Percentiles rank a stretch among this genome's conserved stretches.
Evolutionary conservation across 2,797 vertebrate species (phyloP).

Genomic region (Alca torda): DNA sequence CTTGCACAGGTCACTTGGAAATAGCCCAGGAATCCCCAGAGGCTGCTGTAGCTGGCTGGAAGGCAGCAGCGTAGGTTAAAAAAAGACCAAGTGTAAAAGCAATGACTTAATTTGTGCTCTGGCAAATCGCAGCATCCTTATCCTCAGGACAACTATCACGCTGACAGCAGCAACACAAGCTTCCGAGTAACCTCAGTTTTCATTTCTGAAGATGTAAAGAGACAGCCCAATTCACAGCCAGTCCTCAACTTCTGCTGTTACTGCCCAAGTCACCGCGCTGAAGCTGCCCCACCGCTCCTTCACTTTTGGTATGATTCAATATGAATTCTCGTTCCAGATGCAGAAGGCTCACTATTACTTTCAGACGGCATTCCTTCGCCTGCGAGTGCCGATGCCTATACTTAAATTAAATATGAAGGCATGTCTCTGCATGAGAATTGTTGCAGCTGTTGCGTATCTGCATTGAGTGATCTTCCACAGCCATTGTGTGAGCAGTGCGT

Average conservation of each 20-base stretch:
- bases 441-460: slow-evolving; percentile 61
- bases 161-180: not conserved
- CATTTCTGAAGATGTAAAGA: not conserved
- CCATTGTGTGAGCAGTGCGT: not conserved
- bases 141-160: not conserved
- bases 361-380: not conserved
- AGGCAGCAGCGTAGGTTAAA: not conserved
- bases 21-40: not conserved
- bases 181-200: not conserved
- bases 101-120: not conserved
- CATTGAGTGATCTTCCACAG: slow-evolving; percentile 35
- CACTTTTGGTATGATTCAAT: not conserved
- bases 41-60: not conserved
- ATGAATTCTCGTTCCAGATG: not conserved
- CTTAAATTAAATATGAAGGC: not conserved
- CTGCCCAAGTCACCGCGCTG: not conserved
- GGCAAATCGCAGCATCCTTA: not conserved
- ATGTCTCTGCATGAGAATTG: slow-evolving; percentile 13
- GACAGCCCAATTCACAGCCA: not conserved
- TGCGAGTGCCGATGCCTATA: not conserved
- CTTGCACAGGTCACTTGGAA: not conserved
- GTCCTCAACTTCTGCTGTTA: not conserved
- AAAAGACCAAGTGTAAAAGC: not conserved
- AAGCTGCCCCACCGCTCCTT: not conserved
- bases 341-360: not conserved